These are phyloP conservation scores for Heliconius aoede DNA, from an alignment of 2,888 invertebrate genomes.

Conservation along the genomic window DNA sequence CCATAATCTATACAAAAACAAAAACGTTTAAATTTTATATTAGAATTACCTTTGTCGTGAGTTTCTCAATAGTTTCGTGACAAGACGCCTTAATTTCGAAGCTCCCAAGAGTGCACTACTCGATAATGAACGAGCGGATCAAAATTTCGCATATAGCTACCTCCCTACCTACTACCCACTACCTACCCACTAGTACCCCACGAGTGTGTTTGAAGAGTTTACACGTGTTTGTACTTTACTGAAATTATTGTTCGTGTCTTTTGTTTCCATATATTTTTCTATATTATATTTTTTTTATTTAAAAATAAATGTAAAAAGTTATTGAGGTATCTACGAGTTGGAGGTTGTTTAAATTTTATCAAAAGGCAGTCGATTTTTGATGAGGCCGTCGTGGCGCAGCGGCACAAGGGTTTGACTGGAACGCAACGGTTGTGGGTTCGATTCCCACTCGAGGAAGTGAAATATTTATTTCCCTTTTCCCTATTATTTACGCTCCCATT, in stretches of 20 bases:
- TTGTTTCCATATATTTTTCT: background rate
- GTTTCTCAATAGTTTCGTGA: conserved; percentile 23
- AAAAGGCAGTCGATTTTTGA: no score
- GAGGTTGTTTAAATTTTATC: no score
- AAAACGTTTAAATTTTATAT: background rate
- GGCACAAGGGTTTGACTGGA: no score
- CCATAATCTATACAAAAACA: background rate
- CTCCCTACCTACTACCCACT: background rate
- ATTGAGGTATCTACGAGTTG: no score
- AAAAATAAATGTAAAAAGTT: no score
- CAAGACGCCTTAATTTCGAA: conserved; percentile 14
- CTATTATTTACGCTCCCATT: no score
- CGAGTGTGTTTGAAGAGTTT: background rate
- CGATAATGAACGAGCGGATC: conserved; percentile 30
- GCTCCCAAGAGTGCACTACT: conserved; percentile 20
- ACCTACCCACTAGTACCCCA: background rate
- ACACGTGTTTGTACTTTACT: conserved; percentile 28
- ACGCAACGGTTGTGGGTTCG: no score
- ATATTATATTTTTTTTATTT: background rate
- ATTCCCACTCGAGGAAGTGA: no score
- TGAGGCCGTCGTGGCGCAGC: no score
- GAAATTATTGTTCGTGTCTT: background rate
- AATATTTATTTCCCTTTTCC: no score
- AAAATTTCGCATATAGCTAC: background rate
- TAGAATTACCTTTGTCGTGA: background rate